Conservation (phyloP, 2,113 vertebrate genomes). For the Brachypodius melanocephalos region DNA sequence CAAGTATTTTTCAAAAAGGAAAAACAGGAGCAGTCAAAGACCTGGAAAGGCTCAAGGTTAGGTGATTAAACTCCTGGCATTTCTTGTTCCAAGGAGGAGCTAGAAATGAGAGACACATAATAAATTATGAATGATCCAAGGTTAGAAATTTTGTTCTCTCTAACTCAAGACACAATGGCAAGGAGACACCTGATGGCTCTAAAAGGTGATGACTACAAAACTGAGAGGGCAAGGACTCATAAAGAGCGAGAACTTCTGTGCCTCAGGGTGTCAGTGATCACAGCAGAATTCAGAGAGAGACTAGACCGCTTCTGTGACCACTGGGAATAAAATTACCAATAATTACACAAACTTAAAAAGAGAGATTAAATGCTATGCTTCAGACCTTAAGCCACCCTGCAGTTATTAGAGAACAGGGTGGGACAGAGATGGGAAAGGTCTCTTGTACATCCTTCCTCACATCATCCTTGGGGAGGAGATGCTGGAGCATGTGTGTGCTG, state of each 20-base stretch:
- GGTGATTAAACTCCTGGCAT: rapidly evolving
- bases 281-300: neutral
- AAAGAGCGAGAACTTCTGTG: neutral
- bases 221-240: neutral
- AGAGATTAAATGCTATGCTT: neutral
- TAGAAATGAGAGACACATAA: neutral
- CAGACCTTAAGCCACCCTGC: neutral
- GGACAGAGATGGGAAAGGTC: neutral
- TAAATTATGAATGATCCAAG: neutral
- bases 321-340: neutral
- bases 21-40: neutral
- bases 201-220: neutral
- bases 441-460: neutral
- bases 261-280: neutral
- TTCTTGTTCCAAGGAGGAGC: neutral
- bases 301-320: neutral
- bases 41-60: neutral
- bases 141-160: neutral
- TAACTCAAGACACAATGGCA: neutral
- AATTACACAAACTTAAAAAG: neutral
- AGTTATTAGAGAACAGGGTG: neutral
- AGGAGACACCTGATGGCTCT: neutral
- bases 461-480: neutral
- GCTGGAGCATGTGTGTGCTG: rapidly evolving
- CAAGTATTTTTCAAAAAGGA: neutral